Conservation (phyloP, 2,888 invertebrate species). For the Stenodera caucasica region DNA sequence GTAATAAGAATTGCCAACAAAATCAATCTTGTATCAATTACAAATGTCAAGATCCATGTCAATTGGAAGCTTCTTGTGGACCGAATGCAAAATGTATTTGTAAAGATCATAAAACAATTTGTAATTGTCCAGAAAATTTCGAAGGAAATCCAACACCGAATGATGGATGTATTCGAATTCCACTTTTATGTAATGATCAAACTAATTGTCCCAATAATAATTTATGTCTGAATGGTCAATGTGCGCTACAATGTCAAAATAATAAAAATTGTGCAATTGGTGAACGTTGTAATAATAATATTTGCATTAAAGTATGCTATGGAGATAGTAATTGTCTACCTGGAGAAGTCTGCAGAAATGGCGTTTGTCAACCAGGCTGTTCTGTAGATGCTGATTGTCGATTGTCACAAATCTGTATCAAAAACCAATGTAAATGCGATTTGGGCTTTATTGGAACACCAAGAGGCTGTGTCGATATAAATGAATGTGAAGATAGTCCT, state of each 20-base stretch:
- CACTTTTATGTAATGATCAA: conserved; percentile 68
- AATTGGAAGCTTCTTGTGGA: conserved; percentile 74
- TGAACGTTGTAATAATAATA: conserved; percentile 77
- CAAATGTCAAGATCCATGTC: conserved; percentile 83
- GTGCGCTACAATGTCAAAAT: conserved; percentile 76
- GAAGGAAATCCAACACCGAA: conserved; percentile 85
- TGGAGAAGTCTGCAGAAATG: conserved; percentile 82
- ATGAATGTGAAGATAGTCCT: conserved; percentile 78
- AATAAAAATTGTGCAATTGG: conserved; percentile 78
- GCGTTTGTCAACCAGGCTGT: conserved; percentile 82
- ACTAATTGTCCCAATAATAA: conserved; percentile 76
- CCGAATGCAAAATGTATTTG: conserved; percentile 81
- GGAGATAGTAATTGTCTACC: conserved; percentile 87
- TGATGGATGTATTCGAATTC: conserved; percentile 84
- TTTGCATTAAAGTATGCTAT: conserved; percentile 85
- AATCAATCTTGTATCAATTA: conserved; percentile 81
- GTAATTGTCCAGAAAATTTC: conserved; percentile 83
- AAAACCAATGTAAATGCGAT: conserved; percentile 74
- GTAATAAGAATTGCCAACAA: conserved; percentile 76
- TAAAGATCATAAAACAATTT: conserved; percentile 72
- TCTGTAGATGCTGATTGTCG: conserved; percentile 79
- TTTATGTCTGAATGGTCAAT: conserved; percentile 76
- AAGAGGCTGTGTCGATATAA: conserved; percentile 77
- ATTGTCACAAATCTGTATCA: conserved; percentile 74
- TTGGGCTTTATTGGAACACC: conserved; percentile 74